Conservation (phyloP, 1,140 invertebrate species). For the Nixonia krombeini region DNA sequence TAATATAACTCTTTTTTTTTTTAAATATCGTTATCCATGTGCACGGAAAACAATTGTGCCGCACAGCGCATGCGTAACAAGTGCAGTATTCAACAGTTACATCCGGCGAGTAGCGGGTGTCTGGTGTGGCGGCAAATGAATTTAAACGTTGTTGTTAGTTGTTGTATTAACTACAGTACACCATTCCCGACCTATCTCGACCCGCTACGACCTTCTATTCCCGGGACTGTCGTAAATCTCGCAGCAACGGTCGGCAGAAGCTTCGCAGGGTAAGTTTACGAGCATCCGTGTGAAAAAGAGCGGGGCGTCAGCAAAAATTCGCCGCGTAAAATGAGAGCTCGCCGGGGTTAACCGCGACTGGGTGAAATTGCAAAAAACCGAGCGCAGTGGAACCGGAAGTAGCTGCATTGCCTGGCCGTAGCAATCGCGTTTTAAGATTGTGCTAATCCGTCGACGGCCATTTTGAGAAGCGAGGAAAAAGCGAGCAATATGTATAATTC, state of each 20-base stretch:
- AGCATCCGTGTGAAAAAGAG: conserved; percentile 43
- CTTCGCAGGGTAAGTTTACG: conserved; percentile 34
- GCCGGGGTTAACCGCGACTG: conserved; percentile 37
- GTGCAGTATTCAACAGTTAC: not conserved
- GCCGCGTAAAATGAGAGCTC: conserved; percentile 21
- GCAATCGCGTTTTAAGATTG: not conserved
- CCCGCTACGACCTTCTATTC: conserved; percentile 15
- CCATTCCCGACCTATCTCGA: conserved; percentile 3
- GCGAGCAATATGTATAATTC: too few relatives aligned
- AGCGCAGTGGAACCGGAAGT: not conserved
- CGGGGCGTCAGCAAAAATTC: conserved; percentile 34
- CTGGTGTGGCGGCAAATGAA: conserved; percentile 23
- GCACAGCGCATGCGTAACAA: not conserved
- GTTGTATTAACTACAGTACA: conserved; percentile 13
- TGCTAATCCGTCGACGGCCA: too few relatives aligned
- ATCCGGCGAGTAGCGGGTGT: not conserved
- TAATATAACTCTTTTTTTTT: too few relatives aligned
- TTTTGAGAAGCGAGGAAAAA: too few relatives aligned
- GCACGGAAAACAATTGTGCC: too few relatives aligned
- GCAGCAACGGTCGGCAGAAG: conserved; percentile 33
- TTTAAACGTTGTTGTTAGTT: conserved; percentile 39
- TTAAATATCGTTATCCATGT: too few relatives aligned
- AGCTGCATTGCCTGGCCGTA: not conserved
- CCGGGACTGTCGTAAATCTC: conserved; percentile 39
- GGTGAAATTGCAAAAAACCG: conserved; percentile 25